Conservation (phyloP, 2,113 vertebrate species). For the Spheniscus mendiculus region DNA sequence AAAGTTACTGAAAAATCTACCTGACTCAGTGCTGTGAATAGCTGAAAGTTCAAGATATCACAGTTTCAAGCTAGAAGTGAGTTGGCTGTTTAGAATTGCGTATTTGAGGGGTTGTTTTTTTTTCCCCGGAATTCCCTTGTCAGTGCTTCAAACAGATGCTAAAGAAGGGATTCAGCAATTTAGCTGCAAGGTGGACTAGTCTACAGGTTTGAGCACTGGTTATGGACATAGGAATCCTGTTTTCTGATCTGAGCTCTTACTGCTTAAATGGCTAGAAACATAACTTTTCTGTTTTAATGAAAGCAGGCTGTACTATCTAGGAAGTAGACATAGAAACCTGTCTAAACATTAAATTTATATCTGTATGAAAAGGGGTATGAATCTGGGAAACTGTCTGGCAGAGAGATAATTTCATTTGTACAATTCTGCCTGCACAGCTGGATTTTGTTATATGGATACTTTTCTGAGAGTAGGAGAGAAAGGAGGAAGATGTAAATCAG, state of each 20-base stretch:
- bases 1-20: neutral
- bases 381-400: neutral
- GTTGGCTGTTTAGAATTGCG: neutral
- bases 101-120: rapidly evolving
- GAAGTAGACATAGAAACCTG: neutral
- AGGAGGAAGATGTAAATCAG: neutral
- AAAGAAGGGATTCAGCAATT: neutral
- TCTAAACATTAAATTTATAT: neutral
- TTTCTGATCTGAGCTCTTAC: neutral
- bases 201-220: neutral
- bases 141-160: neutral
- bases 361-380: neutral
- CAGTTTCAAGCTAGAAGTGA: neutral
- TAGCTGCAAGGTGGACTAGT: neutral
- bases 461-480: neutral
- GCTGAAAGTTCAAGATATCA: neutral
- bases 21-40: neutral
- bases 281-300: neutral
- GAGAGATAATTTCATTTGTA: neutral
- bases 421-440: neutral
- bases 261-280: neutral
- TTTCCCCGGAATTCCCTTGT: neutral
- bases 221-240: neutral
- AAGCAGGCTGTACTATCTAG: neutral
- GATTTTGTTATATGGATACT: neutral